Evolutionary conservation across 2,113 vertebrate genomes (phyloP).

Genomic region (Anarrhichthys ocellatus): DNA sequence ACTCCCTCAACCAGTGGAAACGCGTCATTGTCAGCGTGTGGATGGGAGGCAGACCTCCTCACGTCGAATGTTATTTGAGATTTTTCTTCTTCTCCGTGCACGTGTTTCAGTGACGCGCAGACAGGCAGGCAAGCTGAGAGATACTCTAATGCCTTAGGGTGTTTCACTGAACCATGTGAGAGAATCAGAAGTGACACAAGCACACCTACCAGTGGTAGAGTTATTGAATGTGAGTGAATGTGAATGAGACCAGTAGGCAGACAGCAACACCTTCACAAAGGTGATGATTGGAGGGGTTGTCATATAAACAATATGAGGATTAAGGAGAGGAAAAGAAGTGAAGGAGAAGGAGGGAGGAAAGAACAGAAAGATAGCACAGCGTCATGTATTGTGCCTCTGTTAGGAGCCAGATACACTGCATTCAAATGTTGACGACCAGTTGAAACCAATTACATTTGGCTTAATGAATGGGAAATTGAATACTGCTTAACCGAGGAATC

Average conservation of each 20-base stretch:
- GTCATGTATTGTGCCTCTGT: background rate
- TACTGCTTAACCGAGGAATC: background rate
- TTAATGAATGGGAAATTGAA: background rate
- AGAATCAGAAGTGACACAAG: constrained; percentile 33
- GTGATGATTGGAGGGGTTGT: background rate
- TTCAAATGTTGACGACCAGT: background rate
- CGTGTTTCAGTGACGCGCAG: background rate
- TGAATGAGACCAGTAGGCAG: background rate
- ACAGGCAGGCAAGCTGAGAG: constrained; percentile 6
- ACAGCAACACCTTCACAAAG: background rate
- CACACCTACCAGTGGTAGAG: constrained; percentile 1
- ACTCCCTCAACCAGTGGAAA: background rate
- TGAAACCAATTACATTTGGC: background rate
- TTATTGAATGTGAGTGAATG: constrained; percentile 18
- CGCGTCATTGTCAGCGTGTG: background rate
- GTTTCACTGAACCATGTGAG: constrained; percentile 5
- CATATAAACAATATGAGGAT: background rate
- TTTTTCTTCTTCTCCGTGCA: background rate
- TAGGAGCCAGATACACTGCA: background rate
- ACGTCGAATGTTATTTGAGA: background rate
- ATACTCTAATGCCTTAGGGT: background rate
- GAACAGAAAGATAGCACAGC: background rate
- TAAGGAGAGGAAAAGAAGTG: background rate
- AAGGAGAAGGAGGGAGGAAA: background rate
- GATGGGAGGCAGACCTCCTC: constrained; percentile 2